Evolutionary conservation across 1,140 invertebrate species (phyloP).

Genomic region (Heliothis subflexa): DNA sequence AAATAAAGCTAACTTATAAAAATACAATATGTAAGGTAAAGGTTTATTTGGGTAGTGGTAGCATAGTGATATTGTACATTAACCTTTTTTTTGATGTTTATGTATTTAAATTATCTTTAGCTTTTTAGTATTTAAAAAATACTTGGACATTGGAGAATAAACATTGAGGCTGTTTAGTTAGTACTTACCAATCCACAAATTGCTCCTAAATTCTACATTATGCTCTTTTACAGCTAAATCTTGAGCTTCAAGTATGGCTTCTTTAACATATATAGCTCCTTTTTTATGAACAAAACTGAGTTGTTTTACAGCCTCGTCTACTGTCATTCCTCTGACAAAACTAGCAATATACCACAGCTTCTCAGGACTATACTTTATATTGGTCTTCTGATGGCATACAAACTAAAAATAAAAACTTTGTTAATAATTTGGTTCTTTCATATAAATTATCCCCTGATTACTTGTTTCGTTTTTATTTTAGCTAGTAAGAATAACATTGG

Average conservation of each 20-base stretch:
- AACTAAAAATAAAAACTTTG: conserved; percentile 88
- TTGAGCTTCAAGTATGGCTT: conserved; percentile 95
- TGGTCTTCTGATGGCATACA: conserved; percentile 93
- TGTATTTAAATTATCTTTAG: too few relatives aligned
- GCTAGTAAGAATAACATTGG: too few relatives aligned
- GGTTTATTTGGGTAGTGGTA: background rate
- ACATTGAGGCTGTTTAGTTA: background rate
- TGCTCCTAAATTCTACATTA: conserved; percentile 98
- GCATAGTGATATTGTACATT: background rate
- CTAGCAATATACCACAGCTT: conserved; percentile 97
- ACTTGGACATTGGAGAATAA: background rate
- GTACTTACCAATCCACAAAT: conserved; percentile 96
- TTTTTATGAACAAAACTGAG: conserved; percentile 94
- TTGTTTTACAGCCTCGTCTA: conserved; percentile 97
- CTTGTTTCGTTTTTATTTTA: too few relatives aligned
- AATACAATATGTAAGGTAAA: too few relatives aligned
- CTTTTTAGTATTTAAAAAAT: background rate
- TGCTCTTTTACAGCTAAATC: conserved; percentile 94
- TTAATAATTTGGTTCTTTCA: too few relatives aligned
- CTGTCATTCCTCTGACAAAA: conserved; percentile 95
- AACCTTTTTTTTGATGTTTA: background rate
- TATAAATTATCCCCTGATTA: too few relatives aligned
- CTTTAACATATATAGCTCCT: conserved; percentile 92
- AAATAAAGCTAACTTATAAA: too few relatives aligned
- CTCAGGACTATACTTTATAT: conserved; percentile 96